Conservation (phyloP, 2,888 invertebrate genomes). For the Polyommatus icarus region DNA sequence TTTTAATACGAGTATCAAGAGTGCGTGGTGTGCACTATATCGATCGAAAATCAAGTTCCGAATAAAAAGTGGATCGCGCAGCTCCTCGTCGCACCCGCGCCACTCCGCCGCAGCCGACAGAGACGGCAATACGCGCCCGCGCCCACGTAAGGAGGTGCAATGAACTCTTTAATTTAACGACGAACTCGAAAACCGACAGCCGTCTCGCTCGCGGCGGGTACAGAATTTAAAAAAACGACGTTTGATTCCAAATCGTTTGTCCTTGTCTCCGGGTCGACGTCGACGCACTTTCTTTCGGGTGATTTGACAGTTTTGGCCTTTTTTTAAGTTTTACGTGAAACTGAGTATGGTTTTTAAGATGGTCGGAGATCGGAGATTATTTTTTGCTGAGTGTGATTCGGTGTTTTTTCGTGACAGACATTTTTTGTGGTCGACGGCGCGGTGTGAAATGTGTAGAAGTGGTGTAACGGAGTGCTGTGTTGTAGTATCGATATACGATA, state of each 20-base stretch:
- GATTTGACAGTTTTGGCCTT: slow-evolving; percentile 41
- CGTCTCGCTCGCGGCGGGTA: slow-evolving; percentile 55
- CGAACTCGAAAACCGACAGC: slow-evolving; percentile 50
- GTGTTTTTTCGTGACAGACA: slow-evolving; percentile 22
- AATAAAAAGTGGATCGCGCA: slow-evolving; percentile 70
- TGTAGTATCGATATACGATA: neutral
- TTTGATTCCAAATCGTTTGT: slow-evolving; percentile 44
- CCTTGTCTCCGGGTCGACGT: slow-evolving; percentile 42
- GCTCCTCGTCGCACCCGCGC: slow-evolving; percentile 50
- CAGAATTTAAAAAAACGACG: slow-evolving; percentile 34
- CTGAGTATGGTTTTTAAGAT: slow-evolving; percentile 16
- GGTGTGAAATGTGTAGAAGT: neutral
- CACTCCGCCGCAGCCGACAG: slow-evolving; percentile 46
- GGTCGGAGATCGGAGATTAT: neutral
- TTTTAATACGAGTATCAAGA: slow-evolving; percentile 59
- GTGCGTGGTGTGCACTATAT: slow-evolving; percentile 55
- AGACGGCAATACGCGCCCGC: slow-evolving; percentile 60
- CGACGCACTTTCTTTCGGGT: slow-evolving; percentile 42
- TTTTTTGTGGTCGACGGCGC: neutral
- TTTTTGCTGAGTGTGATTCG: neutral
- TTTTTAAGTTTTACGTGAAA: slow-evolving; percentile 30
- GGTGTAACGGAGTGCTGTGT: slow-evolving; percentile 1
- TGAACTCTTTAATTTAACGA: slow-evolving; percentile 63
- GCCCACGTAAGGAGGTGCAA: slow-evolving; percentile 73
- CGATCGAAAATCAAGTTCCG: slow-evolving; percentile 74